Base-by-base conservation (phyloP, 1,140 invertebrate genomes). In the Temnothorax longispinosus region DNA sequence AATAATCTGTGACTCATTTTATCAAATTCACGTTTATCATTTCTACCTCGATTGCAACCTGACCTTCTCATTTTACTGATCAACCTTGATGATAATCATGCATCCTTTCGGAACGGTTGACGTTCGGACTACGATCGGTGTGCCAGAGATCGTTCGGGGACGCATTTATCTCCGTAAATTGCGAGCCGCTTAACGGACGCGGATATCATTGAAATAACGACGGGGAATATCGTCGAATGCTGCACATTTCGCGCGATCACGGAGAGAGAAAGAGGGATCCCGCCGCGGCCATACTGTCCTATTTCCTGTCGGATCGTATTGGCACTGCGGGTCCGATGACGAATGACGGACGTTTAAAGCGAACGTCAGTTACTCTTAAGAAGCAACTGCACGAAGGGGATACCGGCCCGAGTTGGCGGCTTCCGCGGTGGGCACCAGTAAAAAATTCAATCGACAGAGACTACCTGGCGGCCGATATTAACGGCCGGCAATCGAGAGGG, bases 361-460 rank as follows among this genome's bases (percentile, higher is more conserved):
- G 44, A 82, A 86, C 38, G 87, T 76, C 69, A 18, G 81, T 80
- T 50, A 52, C 32, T 86, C 32, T 56, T 50, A 80, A 84, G 87
- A 35, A 44, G 74, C 72, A 58, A 65, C 47, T 62, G 74, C 47
- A 84, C 84, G 87, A 71, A 89, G 81, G 76, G 76, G 52, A 27
- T 87, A 90, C 78, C 88, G 85, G 89, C 81, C 87, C 54, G 75
- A 18, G 60, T 41, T 78, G 50, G 1, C 69, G 64, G 89, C 89
- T 90, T 64, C 67, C 60, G 80, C 78, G 64, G 60, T 62, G 44
- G 54, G 41, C 35, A 85, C 18, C 54, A 44, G 86, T 90, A 91
- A 91, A 91, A 91, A 89, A 91, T 88, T 88, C 74, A 90, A 91
- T 91, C 89, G 87, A 85, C 85, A 85, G 85, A 87, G 88, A 87